phyloP scores from a whole-genome alignment of 2,888 invertebrate genomes.

The Drosophila vallismaia region DNA sequence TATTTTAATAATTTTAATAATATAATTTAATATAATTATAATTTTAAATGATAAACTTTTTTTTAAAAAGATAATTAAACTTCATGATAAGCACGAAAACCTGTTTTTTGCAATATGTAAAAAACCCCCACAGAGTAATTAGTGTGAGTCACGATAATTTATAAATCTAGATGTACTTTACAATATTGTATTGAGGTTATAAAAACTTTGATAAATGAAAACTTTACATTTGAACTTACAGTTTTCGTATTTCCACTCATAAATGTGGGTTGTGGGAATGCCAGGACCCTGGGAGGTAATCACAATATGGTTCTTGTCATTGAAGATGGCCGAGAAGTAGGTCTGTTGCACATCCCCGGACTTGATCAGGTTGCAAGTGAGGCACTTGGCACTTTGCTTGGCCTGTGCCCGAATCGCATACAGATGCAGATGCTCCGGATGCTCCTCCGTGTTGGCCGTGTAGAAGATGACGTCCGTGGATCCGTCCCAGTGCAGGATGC shows the following conservation, averaged over 20 bases:
- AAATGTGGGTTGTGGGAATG: slow-evolving; percentile 90
- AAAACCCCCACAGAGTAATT: too few relatives aligned
- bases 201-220: too few relatives aligned
- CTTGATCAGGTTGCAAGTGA: slow-evolving; percentile 88
- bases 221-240: slow-evolving; percentile 69
- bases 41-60: too few relatives aligned
- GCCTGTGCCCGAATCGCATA: slow-evolving; percentile 87
- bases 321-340: slow-evolving; percentile 87
- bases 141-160: background rate
- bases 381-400: slow-evolving; percentile 86
- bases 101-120: too few relatives aligned
- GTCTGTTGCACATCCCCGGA: slow-evolving; percentile 79
- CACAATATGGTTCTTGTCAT: slow-evolving; percentile 88
- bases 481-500: slow-evolving; percentile 90
- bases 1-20: too few relatives aligned
- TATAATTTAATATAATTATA: too few relatives aligned
- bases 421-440: slow-evolving; percentile 92
- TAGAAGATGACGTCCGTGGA: slow-evolving; percentile 90
- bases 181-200: too few relatives aligned
- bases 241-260: slow-evolving; percentile 81
- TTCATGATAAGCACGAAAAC: too few relatives aligned
- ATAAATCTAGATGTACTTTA: too few relatives aligned
- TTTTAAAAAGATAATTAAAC: too few relatives aligned
- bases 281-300: slow-evolving; percentile 93
- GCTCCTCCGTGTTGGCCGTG: slow-evolving; percentile 90